Base-by-base conservation (phyloP, 2,113 vertebrate genomes). In the Oryzias curvinotus region DNA sequence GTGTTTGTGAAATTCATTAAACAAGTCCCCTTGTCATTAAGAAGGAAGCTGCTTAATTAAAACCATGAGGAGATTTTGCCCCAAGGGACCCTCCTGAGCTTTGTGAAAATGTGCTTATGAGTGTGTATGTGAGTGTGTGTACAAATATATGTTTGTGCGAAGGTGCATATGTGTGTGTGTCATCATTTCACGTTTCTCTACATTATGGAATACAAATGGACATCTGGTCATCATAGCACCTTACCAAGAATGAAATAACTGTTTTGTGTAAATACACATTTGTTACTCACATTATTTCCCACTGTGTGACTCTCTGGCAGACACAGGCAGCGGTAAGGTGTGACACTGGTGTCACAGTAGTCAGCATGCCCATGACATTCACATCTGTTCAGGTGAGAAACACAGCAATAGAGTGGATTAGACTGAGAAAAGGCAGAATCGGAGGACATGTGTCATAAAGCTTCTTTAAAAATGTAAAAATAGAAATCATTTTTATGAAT, bases 281-380 rank as follows among this genome's bases (percentile, higher is more conserved):
- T 54, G 21, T 67, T 65, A 93, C 96, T 96, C 81, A 98, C 96
- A 4, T 95, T 94, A 78, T 83, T 83, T 80, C 96, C 96, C 63
- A 92, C 83, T 6, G 95, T 93, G 85, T 94, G 91, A 77, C 94
- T 96, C 68, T 94, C 92, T 52, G 78, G 83, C 36, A 93, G 44
- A 26, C 95, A 99, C 36, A 92, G 52, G 19, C 96, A 98, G 52
- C 73, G 87, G 65, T 96, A 98, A 0, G 93, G 93, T 5, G 70
- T 88, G 62, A 84, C 47, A 42, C 57, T 73, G 19, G 86, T 89
- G 42, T 98, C 91, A 17, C 96, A 98, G 21, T 65, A 69, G 75
- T 92, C 85, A 10, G 96, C 94, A 14, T 97, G 95, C 58, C 97
- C 94, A 0, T 94, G 85, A 86, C 96, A 98, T 77, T 95, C 92